Evolutionary conservation across 2,888 invertebrate species (phyloP).

Genomic region (Caenorhabditis zanzibari): DNA sequence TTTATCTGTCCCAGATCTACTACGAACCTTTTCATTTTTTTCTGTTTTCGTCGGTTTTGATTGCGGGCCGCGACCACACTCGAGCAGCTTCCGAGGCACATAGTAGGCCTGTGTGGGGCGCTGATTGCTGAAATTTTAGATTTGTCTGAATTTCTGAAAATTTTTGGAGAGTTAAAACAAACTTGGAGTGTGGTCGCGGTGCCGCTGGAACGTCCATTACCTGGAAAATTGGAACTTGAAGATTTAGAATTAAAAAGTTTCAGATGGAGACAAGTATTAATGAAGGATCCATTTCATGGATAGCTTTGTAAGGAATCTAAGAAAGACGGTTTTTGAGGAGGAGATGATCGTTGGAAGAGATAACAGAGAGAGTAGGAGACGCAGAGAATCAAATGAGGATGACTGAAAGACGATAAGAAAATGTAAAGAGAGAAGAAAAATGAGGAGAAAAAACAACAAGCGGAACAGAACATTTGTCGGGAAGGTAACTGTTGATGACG

Average conservation of each 20-base stretch:
- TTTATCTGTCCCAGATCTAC: background rate
- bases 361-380: constrained; percentile 45
- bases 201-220: constrained; percentile 70
- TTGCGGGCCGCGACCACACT: constrained; percentile 70
- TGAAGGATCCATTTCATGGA: constrained; percentile 15
- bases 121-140: constrained; percentile 52
- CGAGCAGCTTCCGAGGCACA: constrained; percentile 70
- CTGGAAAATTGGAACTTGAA: constrained; percentile 38
- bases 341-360: constrained; percentile 37
- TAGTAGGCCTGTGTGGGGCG: constrained; percentile 76
- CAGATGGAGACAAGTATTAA: background rate
- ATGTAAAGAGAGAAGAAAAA: constrained; percentile 9
- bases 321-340: constrained; percentile 30
- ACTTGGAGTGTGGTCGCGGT: constrained; percentile 71
- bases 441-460: constrained; percentile 24
- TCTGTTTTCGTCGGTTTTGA: constrained; percentile 46
- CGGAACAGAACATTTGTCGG: constrained; percentile 31
- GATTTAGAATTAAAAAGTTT: background rate
- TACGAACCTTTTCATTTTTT: constrained; percentile 53
- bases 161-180: constrained; percentile 3
- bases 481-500: constrained; percentile 31
- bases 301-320: constrained; percentile 27
- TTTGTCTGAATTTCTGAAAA: background rate
- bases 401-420: constrained; percentile 24
- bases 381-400: constrained; percentile 30